Base-by-base conservation (phyloP, 2,888 invertebrate species). In the Synergus laeviventris region DNA sequence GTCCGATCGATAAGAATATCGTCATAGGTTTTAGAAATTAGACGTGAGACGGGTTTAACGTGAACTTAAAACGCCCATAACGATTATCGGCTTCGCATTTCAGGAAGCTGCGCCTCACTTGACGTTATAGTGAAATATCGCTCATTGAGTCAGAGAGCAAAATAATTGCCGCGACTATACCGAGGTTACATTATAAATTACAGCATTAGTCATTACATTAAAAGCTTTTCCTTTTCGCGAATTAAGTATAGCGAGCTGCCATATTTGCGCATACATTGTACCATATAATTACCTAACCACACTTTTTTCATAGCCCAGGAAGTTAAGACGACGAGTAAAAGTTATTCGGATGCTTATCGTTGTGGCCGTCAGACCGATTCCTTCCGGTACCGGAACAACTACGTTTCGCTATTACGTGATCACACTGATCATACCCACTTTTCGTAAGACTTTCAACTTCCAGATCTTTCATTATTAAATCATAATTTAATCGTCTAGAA, bases 121-220 rank as follows among this genome's bases (percentile, higher is more conserved):
- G 66, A 66, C 45, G 45, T 66, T 31, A n/a, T n/a, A 45, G 45
- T 66, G 66, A 64, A 64, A 64, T 64, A 62, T 64, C 21, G 64
- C 42, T 64, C 21, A 21, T 39, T 64, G 64, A 64, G 39, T 64
- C 39, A 64, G 39, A 64, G 12, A 64, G 62, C 21, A 21, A 64
- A 42, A 66, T 24, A 45, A 70, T 70, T 70, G 49, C 70, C 31
- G 21, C 21, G 42, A 64, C 14, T 64, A 49, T 49, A 49, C 16
- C 70, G 45, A 49, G 70, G 49, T 70, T 70, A 49, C 49, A 70
- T 49, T 66, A 39, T 21, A 45, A 24, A 45, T 66, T 70, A 70
- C 42, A n/a, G 11, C 14, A 70, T 49, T 49, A n/a, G 5, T n/a
- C 21, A 45, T 24, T 12, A 45, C 12, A 70, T 31, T 42, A 49